phyloP scores from a whole-genome alignment of 2,797 vertebrate genomes.

The Erethizon dorsatum region DNA sequence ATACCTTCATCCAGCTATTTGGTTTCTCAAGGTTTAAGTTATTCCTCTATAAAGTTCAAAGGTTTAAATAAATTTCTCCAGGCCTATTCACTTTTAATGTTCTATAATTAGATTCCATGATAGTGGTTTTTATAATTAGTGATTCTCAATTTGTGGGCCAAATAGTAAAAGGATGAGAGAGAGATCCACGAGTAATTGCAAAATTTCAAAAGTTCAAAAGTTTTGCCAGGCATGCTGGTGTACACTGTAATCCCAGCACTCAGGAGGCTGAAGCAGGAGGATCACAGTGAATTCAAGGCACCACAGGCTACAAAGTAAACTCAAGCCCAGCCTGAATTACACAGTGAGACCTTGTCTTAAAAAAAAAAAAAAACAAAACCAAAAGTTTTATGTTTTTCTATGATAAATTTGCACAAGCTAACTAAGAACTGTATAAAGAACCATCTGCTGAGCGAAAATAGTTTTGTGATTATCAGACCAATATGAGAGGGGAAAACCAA shows the following conservation, averaged over 20 bases:
- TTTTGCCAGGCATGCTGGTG: background rate
- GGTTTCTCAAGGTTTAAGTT: background rate
- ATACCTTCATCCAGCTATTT: background rate
- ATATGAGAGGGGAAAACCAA: background rate
- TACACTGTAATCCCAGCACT: background rate
- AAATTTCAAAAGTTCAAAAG: slow-evolving; percentile 19
- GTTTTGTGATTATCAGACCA: slow-evolving; percentile 53
- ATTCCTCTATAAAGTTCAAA: slow-evolving; percentile 37
- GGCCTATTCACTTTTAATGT: slow-evolving; percentile 44
- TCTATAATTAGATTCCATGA: slow-evolving; percentile 61
- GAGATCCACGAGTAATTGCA: background rate
- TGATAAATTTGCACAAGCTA: background rate
- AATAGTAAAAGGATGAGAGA: background rate
- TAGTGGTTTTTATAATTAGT: background rate
- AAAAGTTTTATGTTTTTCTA: background rate
- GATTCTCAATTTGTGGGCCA: background rate
- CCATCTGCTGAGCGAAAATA: slow-evolving; percentile 21
- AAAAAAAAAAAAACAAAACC: background rate
- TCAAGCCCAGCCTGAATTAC: background rate
- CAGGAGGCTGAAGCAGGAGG: background rate
- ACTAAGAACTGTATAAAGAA: slow-evolving; percentile 6
- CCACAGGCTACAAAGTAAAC: background rate
- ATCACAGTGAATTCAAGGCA: background rate
- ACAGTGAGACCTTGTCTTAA: background rate
- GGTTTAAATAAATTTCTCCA: slow-evolving; percentile 54